phyloP scores from a whole-genome alignment of 2,888 invertebrate genomes.

The Polymixis lichenea region DNA sequence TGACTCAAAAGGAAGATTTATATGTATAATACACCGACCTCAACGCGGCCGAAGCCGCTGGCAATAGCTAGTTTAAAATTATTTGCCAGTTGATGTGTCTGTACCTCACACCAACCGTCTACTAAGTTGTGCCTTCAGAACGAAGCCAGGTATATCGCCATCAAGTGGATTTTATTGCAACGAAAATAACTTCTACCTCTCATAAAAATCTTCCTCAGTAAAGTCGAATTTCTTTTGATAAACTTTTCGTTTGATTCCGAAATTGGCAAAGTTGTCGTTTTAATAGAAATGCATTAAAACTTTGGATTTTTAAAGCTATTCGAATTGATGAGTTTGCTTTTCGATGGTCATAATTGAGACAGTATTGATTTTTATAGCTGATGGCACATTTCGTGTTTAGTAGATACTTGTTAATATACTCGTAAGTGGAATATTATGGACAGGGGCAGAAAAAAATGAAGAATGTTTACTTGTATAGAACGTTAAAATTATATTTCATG shows the following conservation, averaged over 20 bases:
- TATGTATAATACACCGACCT: no score
- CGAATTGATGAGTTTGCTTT: conserved; percentile 15
- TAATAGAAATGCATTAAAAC: conserved; percentile 47
- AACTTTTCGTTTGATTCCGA: conserved; percentile 37
- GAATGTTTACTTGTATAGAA: no score
- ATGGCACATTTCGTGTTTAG: background rate
- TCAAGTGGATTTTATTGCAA: conserved; percentile 44
- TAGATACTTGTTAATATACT: no score
- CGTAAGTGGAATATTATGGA: no score
- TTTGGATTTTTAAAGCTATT: conserved; percentile 24
- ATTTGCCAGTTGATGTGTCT: background rate
- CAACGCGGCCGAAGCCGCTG: no score
- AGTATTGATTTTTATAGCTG: background rate
- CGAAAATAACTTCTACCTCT: conserved; percentile 43
- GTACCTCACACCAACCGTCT: background rate
- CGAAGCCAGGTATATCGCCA: conserved; percentile 31
- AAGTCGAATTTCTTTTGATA: conserved; percentile 44
- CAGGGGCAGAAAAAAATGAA: no score
- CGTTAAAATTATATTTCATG: no score
- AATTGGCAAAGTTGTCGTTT: conserved; percentile 46
- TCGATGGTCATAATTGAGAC: background rate
- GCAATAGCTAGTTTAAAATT: background rate
- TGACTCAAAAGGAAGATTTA: no score
- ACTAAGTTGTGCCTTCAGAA: conserved; percentile 21
- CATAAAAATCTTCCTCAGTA: conserved; percentile 18